Base-by-base conservation (phyloP, 2,888 invertebrate species). In the Ceramica pisi region DNA sequence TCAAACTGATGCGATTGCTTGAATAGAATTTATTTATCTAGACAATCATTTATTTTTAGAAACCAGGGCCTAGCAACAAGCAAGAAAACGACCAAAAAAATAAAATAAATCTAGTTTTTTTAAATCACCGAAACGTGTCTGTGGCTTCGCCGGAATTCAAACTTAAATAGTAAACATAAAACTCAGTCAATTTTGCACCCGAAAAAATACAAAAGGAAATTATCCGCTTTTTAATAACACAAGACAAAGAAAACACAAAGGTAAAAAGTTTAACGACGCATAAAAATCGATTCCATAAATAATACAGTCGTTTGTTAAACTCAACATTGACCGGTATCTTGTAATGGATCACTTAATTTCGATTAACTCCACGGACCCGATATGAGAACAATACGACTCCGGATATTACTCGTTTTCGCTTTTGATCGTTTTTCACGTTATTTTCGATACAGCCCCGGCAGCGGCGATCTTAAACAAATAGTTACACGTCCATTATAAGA, bases 321-420 rank as follows among this genome's bases (percentile, higher is more conserved):
- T 89, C 88, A 89, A 89, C 82, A 82, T 83, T 86, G 86, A 88
- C 92, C 91, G 90, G 93, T 94, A 94, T 94, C 94, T 91, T 92
- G 93, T 92, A 94, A 95, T 94, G 94, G 95, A 95, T 95, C 95
- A 94, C 95, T 95, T 95, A 95, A 94, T 95, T 95, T 94, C 94
- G 94, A 95, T 94, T 94, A 95, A 92, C 91, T 88, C 87, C 83
- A 87, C 91, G 90, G 90, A 89, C 89, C 88, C 79, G 84, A 88
- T 88, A 89, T 84, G 88, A 89, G 91, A 94, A 95, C 95, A 95
- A 95, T 95, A 92, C 92, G 83, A 86, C 89, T 86, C 94, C 94
- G 95, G 95, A 95, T 93, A 95, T 95, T 95, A 94, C 92, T 93
- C 91, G 93, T 94, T 94, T 94, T 92, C 90, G 90, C 89, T 93